phyloP scores from a whole-genome alignment of 2,888 invertebrate species.

The Ommatoiulus sabulosus region DNA sequence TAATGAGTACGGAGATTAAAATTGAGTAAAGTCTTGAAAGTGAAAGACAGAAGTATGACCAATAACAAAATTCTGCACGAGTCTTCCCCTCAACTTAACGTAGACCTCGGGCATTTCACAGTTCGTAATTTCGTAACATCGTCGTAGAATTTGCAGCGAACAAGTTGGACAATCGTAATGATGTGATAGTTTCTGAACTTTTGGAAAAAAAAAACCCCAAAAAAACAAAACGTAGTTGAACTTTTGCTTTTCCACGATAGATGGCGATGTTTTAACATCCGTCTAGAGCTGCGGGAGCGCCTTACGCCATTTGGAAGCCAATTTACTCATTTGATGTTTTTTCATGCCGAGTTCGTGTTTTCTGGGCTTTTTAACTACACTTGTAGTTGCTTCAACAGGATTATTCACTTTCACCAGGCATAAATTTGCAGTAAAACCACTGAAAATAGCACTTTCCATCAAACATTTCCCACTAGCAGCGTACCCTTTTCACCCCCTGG shows the following conservation, averaged over 20 bases:
- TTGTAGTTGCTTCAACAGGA: not conserved
- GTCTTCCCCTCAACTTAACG: not conserved
- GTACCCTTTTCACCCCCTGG: not conserved
- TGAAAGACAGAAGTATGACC: not conserved
- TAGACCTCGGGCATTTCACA: not conserved
- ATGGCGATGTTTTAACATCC: not conserved
- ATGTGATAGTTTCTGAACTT: too few relatives aligned
- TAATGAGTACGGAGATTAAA: slow-evolving; percentile 1
- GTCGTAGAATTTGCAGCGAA: not conserved
- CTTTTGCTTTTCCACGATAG: not conserved
- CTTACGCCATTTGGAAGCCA: not conserved
- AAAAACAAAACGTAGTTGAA: not conserved
- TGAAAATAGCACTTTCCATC: not conserved
- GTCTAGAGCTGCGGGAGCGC: not conserved
- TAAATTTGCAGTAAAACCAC: not conserved
- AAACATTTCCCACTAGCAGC: not conserved
- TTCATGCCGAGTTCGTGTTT: not conserved
- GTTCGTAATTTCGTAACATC: not conserved
- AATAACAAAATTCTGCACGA: not conserved
- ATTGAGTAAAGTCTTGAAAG: slow-evolving; percentile 14
- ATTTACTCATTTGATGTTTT: slow-evolving; percentile 8
- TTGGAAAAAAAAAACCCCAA: too few relatives aligned
- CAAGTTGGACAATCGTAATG: not conserved
- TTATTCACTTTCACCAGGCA: not conserved
- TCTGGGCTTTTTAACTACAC: not conserved